Percentiles rank a stretch among this genome's conserved stretches.
phyloP scores from a whole-genome alignment of 1,140 invertebrate species.

The Chironomus tepperi region DNA sequence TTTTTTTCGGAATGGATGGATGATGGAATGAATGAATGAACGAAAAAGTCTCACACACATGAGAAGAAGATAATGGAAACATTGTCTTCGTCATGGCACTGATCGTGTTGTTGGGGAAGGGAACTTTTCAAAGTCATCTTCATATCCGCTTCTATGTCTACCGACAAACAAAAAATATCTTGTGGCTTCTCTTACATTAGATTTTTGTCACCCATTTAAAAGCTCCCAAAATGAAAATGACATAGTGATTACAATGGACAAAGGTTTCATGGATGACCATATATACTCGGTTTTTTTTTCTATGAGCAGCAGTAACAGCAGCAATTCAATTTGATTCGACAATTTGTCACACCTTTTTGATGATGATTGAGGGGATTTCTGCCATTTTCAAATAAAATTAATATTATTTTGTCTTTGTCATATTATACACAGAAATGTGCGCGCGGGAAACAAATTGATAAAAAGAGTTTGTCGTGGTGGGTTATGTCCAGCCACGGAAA shows the following conservation, averaged over 20 bases:
- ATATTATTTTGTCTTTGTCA: background rate
- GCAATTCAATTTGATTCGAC: background rate
- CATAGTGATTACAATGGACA: background rate
- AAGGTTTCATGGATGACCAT: too few species aligned
- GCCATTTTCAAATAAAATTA: background rate
- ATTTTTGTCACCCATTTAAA: background rate
- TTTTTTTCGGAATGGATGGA: too few species aligned
- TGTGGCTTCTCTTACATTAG: background rate
- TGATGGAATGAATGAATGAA: too few species aligned
- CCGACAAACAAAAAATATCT: too few species aligned
- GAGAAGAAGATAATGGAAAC: background rate
- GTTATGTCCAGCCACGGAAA: too few species aligned
- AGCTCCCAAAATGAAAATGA: background rate
- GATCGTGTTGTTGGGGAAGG: background rate
- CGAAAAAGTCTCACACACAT: background rate
- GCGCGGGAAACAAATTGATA: background rate
- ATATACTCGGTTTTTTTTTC: background rate
- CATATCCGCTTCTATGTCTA: slow-evolving; percentile 17
- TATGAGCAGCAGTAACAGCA: background rate
- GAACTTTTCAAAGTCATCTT: slow-evolving; percentile 22
- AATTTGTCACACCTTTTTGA: slow-evolving; percentile 7
- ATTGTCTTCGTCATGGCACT: slow-evolving; percentile 10
- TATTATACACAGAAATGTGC: background rate
- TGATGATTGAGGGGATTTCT: slow-evolving; percentile 6
- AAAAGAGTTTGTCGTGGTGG: too few species aligned